Evolutionary conservation across 2,888 invertebrate genomes (phyloP).

Genomic region (Mayetiola destructor): DNA sequence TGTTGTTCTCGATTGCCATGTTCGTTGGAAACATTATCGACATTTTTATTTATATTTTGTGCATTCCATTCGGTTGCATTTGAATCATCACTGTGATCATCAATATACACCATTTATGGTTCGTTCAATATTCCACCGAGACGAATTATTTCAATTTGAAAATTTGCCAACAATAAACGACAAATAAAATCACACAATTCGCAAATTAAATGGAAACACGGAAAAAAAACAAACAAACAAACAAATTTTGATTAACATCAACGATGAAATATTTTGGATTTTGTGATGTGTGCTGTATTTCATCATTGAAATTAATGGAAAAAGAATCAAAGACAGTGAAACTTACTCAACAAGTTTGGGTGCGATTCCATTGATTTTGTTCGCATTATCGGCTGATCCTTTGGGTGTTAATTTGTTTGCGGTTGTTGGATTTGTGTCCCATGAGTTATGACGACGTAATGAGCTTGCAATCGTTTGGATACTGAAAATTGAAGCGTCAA

Average conservation of each 20-base stretch:
- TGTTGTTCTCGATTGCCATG: neutral
- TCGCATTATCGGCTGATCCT: conserved; percentile 1
- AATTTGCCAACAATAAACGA: neutral
- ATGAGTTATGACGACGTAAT: conserved; percentile 17
- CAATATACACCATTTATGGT: no score
- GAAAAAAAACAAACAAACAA: neutral
- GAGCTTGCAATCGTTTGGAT: conserved; percentile 19
- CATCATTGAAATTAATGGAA: no score
- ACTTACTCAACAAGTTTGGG: conserved; percentile 15
- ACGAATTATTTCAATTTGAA: no score
- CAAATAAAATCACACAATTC: neutral
- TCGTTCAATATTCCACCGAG: no score
- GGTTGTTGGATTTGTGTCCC: conserved; percentile 9
- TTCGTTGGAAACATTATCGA: neutral
- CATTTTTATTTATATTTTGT: neutral
- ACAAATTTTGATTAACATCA: neutral
- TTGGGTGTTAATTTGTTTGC: neutral
- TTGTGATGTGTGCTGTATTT: no score
- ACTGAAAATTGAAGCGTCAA: conserved; percentile 13
- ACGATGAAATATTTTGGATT: neutral
- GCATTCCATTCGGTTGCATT: neutral
- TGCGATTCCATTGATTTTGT: neutral
- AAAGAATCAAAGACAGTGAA: no score
- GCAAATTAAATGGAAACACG: neutral
- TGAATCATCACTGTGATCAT: no score